Evolutionary conservation across 2,797 vertebrate species (phyloP).

Genomic region (Vespertilio murinus): DNA sequence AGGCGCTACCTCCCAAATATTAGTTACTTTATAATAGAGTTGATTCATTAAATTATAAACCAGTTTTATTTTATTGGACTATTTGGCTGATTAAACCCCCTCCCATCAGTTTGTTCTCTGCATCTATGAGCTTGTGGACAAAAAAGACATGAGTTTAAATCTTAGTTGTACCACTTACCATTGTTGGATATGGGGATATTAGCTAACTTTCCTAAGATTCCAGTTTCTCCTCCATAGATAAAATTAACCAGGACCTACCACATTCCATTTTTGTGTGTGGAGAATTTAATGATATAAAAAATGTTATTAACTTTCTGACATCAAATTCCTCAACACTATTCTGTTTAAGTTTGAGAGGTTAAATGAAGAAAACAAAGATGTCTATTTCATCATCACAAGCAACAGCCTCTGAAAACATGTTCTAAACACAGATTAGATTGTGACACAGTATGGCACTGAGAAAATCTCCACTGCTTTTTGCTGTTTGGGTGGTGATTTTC

Average conservation of each 20-base stretch:
- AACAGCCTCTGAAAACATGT: conserved; percentile 2
- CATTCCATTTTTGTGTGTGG: neutral
- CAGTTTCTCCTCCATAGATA: neutral
- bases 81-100: neutral
- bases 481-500: conserved; percentile 31
- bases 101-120: no score
- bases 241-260: neutral
- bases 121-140: neutral
- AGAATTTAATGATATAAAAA: neutral
- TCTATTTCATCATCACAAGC: neutral
- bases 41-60: neutral
- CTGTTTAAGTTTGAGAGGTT: neutral
- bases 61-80: neutral
- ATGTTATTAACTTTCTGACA: neutral
- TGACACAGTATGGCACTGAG: neutral
- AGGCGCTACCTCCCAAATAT: neutral
- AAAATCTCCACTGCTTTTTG: conserved; percentile 32
- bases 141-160: neutral
- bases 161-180: neutral
- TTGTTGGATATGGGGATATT: no score
- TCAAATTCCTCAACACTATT: neutral
- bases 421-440: neutral
- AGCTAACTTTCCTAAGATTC: neutral
- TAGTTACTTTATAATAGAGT: neutral
- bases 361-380: conserved; percentile 4